Percentiles rank a stretch among this genome's conserved stretches.
These are phyloP conservation scores for Hypsopygia costalis DNA, from an alignment of 2,888 invertebrate genomes.

Conservation along the genomic window DNA sequence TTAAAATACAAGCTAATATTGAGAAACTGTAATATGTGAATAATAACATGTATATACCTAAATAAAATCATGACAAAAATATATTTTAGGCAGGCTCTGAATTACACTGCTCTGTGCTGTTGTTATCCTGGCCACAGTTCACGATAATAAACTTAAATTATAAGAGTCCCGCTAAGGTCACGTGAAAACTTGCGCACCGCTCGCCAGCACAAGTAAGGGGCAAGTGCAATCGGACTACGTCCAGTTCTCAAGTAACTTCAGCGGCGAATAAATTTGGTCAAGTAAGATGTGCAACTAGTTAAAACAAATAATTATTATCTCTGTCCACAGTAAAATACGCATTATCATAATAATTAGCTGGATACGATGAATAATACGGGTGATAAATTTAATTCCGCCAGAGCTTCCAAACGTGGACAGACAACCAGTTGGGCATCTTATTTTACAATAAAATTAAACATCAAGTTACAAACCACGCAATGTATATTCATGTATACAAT, in stretches of 20 bases:
- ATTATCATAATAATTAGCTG: conserved; percentile 29
- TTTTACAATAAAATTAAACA: conserved; percentile 74
- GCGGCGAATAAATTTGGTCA: conserved; percentile 67
- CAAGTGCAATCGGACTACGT: conserved; percentile 50
- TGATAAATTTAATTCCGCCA: conserved; percentile 57
- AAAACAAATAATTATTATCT: conserved; percentile 41
- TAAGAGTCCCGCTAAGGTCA: conserved; percentile 61
- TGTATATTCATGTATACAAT: conserved; percentile 79
- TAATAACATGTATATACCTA: conserved; percentile 81
- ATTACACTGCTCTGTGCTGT: conserved; percentile 75
- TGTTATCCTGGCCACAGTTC: conserved; percentile 77
- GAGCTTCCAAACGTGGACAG: conserved; percentile 49
- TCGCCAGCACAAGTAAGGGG: conserved; percentile 44
- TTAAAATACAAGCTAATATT: conserved; percentile 82
- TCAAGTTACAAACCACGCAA: conserved; percentile 79
- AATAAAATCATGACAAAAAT: conserved; percentile 81
- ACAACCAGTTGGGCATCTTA: conserved; percentile 73
- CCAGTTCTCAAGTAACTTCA: conserved; percentile 62
- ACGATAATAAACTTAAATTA: conserved; percentile 73
- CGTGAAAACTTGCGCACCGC: conserved; percentile 56
- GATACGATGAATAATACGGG: conserved; percentile 35
- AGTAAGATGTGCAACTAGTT: conserved; percentile 75
- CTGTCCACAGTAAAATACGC: conserved; percentile 47
- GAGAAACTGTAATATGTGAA: conserved; percentile 81
- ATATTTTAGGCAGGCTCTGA: conserved; percentile 80